These are phyloP conservation scores for Tribolium castaneum DNA, from an alignment of 1,140 invertebrate genomes.

Conservation along the genomic window DNA sequence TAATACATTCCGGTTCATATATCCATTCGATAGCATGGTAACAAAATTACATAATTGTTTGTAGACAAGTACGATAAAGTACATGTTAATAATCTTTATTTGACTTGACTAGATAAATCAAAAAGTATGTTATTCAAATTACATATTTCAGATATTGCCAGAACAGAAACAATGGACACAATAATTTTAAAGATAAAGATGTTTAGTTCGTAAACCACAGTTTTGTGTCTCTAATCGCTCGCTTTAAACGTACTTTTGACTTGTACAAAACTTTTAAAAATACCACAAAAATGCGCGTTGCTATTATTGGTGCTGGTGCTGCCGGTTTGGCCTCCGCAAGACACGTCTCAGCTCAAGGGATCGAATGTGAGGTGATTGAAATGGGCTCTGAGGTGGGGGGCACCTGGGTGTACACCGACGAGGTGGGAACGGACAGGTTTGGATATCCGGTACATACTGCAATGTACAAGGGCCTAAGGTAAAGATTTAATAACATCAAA, in stretches of 20 bases:
- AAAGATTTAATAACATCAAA: constrained; percentile 45
- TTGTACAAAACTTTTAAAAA: background rate
- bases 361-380: constrained; percentile 73
- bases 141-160: background rate
- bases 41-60: background rate
- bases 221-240: background rate
- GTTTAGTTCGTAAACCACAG: background rate
- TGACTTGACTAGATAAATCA: background rate
- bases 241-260: background rate
- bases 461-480: constrained; percentile 88
- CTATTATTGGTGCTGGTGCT: constrained; percentile 75
- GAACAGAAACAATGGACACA: background rate
- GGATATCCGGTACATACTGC: constrained; percentile 86
- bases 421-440: constrained; percentile 76
- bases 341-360: constrained; percentile 62
- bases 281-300: constrained; percentile 65
- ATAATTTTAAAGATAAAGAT: background rate
- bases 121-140: background rate
- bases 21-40: background rate
- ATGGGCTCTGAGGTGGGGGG: constrained; percentile 82
- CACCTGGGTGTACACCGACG: constrained; percentile 87
- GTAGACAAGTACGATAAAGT: background rate
- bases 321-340: constrained; percentile 73
- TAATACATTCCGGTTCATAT: too few relatives aligned
- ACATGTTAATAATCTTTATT: background rate